Base-by-base conservation (phyloP, 2,888 invertebrate genomes). In the Autographa pulchrina region DNA sequence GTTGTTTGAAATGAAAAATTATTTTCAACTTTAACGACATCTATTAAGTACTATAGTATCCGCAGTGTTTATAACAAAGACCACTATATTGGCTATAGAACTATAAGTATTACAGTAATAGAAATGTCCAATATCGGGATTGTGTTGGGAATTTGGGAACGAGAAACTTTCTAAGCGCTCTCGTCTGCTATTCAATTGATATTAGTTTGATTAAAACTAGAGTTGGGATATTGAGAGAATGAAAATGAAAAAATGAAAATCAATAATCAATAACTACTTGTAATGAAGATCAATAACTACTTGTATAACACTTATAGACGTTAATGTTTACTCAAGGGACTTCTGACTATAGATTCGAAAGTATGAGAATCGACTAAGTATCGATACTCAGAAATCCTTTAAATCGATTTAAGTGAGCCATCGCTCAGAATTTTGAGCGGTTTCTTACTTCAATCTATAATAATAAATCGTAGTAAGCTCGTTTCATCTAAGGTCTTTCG, bases 141-240 rank as follows among this genome's bases (percentile, higher is more conserved):
- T 74, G 72, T 72, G 61, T 64, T 72, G 71, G 75, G 74, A 75
- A 65, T 77, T 74, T 35, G 60, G 69, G 54, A 72, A 80, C 69
- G 67, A 59, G 65, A 62, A 75, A 78, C 61, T 78, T 82, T 70
- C 68, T 58, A 68, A 71, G 75, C 67, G 66, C 52, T 56, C 64
- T 63, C 70, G 38, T 70, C 59, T 69, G 43, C 20, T 71, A 61
- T 70, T 62, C 66, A 72, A 69, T 77, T 69, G 67, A 67, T 65
- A 74, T 70, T 70, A 74, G 74, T 77, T 77, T 41, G 32, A 65
- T 74, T 63, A 70, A 70, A 83, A 80, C 62, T 80, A 63, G 60
- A 72, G 70, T 80, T 72, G 63, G 63, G 38, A 62, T 78, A 69
- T 56, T 48, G n/a, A 48, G 5, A 48, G 8, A 48, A 16, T n/a